Base-by-base conservation (phyloP, 92 coral and sea anemone genomes). In the Anthopleura xanthogrammica region DNA sequence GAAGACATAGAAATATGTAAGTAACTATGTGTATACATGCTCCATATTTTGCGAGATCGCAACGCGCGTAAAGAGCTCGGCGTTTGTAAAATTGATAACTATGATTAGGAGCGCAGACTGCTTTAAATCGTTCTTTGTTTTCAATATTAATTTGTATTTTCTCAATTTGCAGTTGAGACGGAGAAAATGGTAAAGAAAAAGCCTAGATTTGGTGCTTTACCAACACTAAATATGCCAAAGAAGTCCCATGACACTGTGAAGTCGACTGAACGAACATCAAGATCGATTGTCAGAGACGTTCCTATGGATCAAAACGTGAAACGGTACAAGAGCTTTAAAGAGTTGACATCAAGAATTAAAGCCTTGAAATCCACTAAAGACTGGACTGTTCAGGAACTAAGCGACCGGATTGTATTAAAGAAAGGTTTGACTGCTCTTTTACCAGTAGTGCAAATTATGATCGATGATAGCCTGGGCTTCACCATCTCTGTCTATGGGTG, bases 381-480 rank as follows among this genome's bases (percentile, higher is more conserved):
- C 4, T 86, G 90, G 90, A 85, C 29, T 14, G 36, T 87, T 4
- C 57, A 87, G 57, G 87, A 86, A 77, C 82, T 77, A 41, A 20
- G 81, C 12, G 91, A 89, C 80, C 88, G 92, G 83, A 24, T 89
- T 0, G 79, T 83, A 7, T 71, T 89, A 39, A 71, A 85, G 57
- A 90, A 77, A 75, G 50, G 24, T 3, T 41, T 48, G 2, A 68
- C 22, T 12, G 50, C 55, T 24, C 22, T 85, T 72, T 76, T 85
- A 24, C 93, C 92, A 79, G 85, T 87, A 73, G 40, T 89, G 43
- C 86, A 90, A 60, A 20, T 87, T 0, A 82, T 80, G 71, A 86
- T 92, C 10, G 92, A 86, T 57, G 89, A 89, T 50, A 89, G 90
- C 79, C 86, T 92, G 57, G 89, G 89, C 42, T 92, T 77, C 78